Evolutionary conservation across 2,888 invertebrate genomes (phyloP).

Genomic region (Abrostola triplasia): DNA sequence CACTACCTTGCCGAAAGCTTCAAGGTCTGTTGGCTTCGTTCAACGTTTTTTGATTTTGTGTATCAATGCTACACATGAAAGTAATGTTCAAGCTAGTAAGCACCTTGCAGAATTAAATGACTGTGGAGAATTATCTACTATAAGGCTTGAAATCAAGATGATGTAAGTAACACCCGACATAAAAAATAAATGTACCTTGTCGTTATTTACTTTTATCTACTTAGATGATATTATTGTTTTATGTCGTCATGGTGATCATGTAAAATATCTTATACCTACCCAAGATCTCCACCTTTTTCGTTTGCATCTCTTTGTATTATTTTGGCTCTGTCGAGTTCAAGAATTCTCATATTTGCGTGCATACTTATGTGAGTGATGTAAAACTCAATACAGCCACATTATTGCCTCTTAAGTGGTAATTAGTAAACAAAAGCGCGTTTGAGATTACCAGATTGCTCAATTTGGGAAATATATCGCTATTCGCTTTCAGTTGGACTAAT

Average conservation of each 20-base stretch:
- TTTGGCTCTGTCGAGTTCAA: no score
- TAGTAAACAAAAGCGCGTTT: constrained; percentile 31
- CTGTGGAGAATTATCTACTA: constrained; percentile 15
- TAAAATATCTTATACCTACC: no score
- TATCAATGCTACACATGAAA: constrained; percentile 16
- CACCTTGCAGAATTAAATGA: constrained; percentile 28
- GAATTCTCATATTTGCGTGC: neutral
- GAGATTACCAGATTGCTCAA: constrained; percentile 37
- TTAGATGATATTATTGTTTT: no score
- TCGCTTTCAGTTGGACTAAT: constrained; percentile 43
- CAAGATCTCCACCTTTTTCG: no score
- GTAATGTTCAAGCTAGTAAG: constrained; percentile 20
- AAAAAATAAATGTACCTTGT: no score
- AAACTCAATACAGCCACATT: constrained; percentile 30
- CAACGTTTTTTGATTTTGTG: constrained; percentile 26
- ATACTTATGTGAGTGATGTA: constrained; percentile 37
- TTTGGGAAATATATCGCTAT: constrained; percentile 47
- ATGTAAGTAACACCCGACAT: neutral
- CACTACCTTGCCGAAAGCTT: constrained; percentile 28
- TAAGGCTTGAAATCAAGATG: neutral
- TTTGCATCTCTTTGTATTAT: no score
- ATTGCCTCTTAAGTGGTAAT: constrained; percentile 34
- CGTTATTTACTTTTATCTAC: no score
- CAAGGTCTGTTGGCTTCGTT: constrained; percentile 18
- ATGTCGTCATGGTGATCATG: no score